These are phyloP conservation scores for Manis javanica DNA, from an alignment of 2,797 vertebrate genomes.

Conservation along the genomic window DNA sequence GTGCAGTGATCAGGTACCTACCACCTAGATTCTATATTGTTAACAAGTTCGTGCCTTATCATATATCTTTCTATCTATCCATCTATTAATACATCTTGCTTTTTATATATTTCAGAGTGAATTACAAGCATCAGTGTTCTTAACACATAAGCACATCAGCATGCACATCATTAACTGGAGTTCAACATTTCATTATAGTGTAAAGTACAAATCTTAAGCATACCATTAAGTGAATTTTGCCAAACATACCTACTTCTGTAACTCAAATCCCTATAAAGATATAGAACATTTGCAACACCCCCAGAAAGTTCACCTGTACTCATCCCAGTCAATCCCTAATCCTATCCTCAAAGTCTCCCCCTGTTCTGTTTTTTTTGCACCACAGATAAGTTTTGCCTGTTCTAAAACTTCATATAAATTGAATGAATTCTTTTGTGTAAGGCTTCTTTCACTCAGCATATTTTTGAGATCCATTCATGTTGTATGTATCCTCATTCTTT, in stretches of 20 bases:
- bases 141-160: background rate
- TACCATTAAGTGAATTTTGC: background rate
- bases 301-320: background rate
- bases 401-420: conserved; percentile 20
- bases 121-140: background rate
- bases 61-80: background rate
- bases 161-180: background rate
- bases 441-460: background rate
- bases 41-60: background rate
- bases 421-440: background rate
- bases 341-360: background rate
- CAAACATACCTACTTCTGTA: background rate
- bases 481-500: background rate
- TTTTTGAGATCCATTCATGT: background rate
- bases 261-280: conserved; percentile 4
- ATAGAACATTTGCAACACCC: background rate
- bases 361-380: conserved; percentile 11
- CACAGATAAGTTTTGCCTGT: background rate
- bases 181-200: conserved; percentile 13
- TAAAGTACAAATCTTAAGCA: background rate
- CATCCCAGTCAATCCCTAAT: background rate
- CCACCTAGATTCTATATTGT: background rate
- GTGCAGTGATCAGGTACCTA: background rate
- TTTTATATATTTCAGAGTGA: conserved; percentile 43
- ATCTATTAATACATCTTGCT: conserved; percentile 9